phyloP scores from a whole-genome alignment of 1,140 invertebrate genomes.

The Trypoxylus dichotomus region DNA sequence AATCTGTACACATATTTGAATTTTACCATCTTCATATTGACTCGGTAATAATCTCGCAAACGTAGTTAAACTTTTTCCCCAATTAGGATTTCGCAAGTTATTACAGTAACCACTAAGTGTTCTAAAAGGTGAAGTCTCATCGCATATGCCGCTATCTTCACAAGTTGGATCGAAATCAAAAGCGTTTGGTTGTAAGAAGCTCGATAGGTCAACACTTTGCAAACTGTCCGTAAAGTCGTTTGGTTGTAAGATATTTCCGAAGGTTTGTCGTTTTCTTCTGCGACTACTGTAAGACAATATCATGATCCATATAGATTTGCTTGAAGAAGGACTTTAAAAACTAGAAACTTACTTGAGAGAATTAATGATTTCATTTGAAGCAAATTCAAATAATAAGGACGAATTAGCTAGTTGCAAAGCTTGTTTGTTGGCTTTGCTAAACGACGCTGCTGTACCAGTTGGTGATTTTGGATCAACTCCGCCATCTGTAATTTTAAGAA shows the following conservation, averaged over 20 bases:
- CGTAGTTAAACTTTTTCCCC: constrained; percentile 82
- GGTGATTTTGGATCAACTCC: constrained; percentile 82
- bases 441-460: constrained; percentile 82
- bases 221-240: constrained; percentile 71
- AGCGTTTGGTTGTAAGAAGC: constrained; percentile 57
- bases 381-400: constrained; percentile 84
- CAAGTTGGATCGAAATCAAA: constrained; percentile 58
- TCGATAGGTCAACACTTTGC: constrained; percentile 71
- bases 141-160: constrained; percentile 72
- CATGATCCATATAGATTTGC: neutral
- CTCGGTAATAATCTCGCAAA: constrained; percentile 85
- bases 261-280: constrained; percentile 71
- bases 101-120: constrained; percentile 88
- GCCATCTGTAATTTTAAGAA: constrained; percentile 58
- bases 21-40: constrained; percentile 83
- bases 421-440: constrained; percentile 83
- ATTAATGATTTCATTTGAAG: constrained; percentile 81
- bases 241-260: constrained; percentile 64
- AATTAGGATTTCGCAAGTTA: constrained; percentile 82
- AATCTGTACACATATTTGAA: constrained; percentile 34
- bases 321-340: too few species aligned
- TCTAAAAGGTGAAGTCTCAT: constrained; percentile 78
- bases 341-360: constrained; percentile 58
- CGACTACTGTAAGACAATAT: constrained; percentile 48
- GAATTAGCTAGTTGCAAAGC: constrained; percentile 81